Evolutionary conservation across 92 coral and sea anemone species (phyloP).

Genomic region (Paragorgia papillata): DNA sequence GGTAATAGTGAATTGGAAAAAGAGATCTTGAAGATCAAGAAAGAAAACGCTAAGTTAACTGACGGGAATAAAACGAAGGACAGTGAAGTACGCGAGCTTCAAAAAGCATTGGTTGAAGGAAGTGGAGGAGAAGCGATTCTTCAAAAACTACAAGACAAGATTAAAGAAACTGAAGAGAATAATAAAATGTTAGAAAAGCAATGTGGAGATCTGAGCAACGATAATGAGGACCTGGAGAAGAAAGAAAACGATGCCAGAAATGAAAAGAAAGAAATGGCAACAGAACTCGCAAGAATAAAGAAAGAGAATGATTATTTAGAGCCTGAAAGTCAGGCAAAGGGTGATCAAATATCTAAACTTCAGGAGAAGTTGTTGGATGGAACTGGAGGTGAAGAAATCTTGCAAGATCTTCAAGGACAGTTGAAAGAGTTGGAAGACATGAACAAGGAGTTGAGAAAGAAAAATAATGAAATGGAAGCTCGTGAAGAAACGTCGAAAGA

Average conservation of each 20-base stretch:
- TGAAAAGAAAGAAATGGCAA: background rate
- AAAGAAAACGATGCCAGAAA: background rate
- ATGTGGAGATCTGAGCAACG: conserved; percentile 1
- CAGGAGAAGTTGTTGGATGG: conserved; percentile 46
- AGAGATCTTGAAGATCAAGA: conserved; percentile 38
- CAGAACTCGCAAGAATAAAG: background rate
- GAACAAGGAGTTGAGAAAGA: conserved; percentile 63
- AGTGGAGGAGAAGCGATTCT: background rate
- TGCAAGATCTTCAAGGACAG: conserved; percentile 63
- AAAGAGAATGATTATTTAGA: conserved; percentile 62
- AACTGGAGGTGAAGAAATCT: conserved; percentile 68
- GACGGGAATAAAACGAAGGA: conserved; percentile 52
- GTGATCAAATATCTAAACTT: conserved; percentile 53
- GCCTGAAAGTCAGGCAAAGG: conserved; percentile 59
- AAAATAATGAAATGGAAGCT: conserved; percentile 74
- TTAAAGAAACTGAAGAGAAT: conserved; percentile 47
- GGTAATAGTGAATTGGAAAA: conserved; percentile 72
- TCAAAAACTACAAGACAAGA: conserved; percentile 15
- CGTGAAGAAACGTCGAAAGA: conserved; percentile 55
- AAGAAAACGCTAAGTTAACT: conserved; percentile 24
- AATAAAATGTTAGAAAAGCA: conserved; percentile 59
- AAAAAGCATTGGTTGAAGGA: background rate
- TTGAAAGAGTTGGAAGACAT: conserved; percentile 72
- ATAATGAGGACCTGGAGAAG: background rate
- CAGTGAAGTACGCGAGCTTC: conserved; percentile 1